These are phyloP conservation scores for Camponotus floridanus DNA, from an alignment of 1,140 invertebrate species.

Conservation along the genomic window DNA sequence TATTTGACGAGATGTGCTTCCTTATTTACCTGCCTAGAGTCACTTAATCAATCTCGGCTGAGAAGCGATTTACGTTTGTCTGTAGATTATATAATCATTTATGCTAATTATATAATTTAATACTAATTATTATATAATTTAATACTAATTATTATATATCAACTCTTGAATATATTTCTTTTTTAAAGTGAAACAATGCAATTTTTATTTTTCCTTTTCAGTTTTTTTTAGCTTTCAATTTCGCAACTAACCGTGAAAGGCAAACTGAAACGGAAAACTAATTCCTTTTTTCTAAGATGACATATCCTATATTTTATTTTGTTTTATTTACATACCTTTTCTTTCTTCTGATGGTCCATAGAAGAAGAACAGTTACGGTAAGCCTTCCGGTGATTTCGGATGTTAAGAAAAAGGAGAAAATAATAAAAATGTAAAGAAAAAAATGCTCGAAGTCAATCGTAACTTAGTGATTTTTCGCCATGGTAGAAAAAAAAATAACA, in stretches of 20 bases:
- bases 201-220: not conserved
- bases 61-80: not conserved
- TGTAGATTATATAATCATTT: not conserved
- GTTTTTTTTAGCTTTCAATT: not conserved
- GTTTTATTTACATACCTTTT: not conserved
- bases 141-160: not conserved
- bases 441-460: not conserved
- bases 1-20: not conserved
- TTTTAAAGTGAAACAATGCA: constrained; percentile 19
- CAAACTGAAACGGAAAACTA: not conserved
- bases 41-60: not conserved
- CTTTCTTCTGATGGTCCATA: not conserved
- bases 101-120: not conserved
- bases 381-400: not conserved
- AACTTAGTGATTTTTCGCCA: not conserved
- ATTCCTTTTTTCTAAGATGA: constrained; percentile 10
- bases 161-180: not conserved
- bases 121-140: too few species aligned
- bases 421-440: constrained; percentile 18
- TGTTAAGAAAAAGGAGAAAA: not conserved
- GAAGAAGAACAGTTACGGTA: not conserved
- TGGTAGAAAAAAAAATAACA: not conserved
- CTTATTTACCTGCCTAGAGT: not conserved
- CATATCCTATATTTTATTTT: not conserved
- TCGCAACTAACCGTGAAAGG: not conserved